Evolutionary conservation across 1,140 invertebrate genomes (phyloP), one percentile per base, ranked within the genome.

Genomic region (Ceratosolen fusciceps): DNA sequence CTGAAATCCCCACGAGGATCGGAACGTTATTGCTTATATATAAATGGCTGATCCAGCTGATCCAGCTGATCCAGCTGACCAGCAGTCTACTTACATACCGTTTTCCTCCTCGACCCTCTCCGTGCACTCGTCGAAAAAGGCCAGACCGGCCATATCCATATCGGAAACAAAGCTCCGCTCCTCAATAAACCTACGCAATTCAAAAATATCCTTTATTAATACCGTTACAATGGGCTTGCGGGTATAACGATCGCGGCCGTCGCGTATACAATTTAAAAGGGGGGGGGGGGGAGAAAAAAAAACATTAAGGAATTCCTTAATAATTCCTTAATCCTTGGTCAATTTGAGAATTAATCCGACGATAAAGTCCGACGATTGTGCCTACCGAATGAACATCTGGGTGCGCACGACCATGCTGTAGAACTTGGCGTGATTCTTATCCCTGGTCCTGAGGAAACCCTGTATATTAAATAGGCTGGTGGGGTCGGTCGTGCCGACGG

Each of bases 161-260:
- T 99, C 98, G 19, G 97, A 98, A 0, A 99, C 97, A 91, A 99
- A 99, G 84, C 97, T 99, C 52, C 98, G 93, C 90, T 99, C 98
- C 91, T 99, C 98, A 83, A 99, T 99, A 90, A 99, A 99, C 58
- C 97, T 94, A 52, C 76, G 67, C 70, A 81, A 80, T 24, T 68
- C 14, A 74, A 65, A n/a, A n/a, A n/a, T n/a, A n/a, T n/a, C n/a
- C n/a, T n/a, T n/a, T n/a, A n/a, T n/a, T n/a, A n/a, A n/a, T n/a
- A n/a, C n/a, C n/a, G n/a, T n/a, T n/a, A n/a, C n/a, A n/a, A n/a
- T n/a, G n/a, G n/a, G n/a, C n/a, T n/a, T n/a, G n/a, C n/a, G n/a
- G n/a, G n/a, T n/a, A n/a, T n/a, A n/a, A n/a, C n/a, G n/a, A n/a
- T n/a, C n/a, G n/a, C n/a, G n/a, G n/a, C n/a, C n/a, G n/a, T n/a